These are phyloP conservation scores for Orthonyx spaldingii DNA, from an alignment of 2,113 vertebrate genomes.

Conservation along the genomic window DNA sequence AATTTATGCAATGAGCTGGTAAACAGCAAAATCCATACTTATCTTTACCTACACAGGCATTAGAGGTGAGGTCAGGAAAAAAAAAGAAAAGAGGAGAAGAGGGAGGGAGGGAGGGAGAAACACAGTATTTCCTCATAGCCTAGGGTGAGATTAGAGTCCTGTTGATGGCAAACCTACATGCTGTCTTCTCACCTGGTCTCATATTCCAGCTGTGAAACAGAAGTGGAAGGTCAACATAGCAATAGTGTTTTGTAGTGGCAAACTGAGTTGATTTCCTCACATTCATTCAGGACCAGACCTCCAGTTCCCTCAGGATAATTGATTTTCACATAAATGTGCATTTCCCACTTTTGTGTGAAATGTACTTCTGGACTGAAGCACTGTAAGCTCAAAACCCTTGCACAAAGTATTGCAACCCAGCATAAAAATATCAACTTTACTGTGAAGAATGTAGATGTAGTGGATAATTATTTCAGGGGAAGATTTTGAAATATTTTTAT, in stretches of 20 bases:
- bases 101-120: not conserved
- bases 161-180: not conserved
- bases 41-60: slow-evolving; percentile 5
- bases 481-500: not conserved
- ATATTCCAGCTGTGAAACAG: slow-evolving; percentile 16
- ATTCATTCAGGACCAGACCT: slow-evolving; percentile 47
- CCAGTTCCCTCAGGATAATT: slow-evolving; percentile 58
- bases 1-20: slow-evolving; percentile 28
- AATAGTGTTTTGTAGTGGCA: not conserved
- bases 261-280: slow-evolving; percentile 34
- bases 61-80: not conserved
- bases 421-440: not conserved
- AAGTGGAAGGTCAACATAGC: slow-evolving; percentile 26
- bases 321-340: slow-evolving; percentile 54
- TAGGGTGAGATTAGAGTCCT: not conserved
- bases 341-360: slow-evolving; percentile 13
- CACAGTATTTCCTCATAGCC: not conserved
- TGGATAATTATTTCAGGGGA: slow-evolving; percentile 9
- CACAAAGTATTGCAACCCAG: not conserved
- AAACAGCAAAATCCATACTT: slow-evolving; percentile 48
- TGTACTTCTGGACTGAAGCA: not conserved
- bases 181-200: slow-evolving; percentile 29
- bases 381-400: not conserved
- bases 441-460: not conserved
- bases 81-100: not conserved